Percentiles rank a stretch among this genome's conserved stretches.
Conservation (phyloP, 2,888 invertebrate species). For the Agonopterix alstromeriana region DNA sequence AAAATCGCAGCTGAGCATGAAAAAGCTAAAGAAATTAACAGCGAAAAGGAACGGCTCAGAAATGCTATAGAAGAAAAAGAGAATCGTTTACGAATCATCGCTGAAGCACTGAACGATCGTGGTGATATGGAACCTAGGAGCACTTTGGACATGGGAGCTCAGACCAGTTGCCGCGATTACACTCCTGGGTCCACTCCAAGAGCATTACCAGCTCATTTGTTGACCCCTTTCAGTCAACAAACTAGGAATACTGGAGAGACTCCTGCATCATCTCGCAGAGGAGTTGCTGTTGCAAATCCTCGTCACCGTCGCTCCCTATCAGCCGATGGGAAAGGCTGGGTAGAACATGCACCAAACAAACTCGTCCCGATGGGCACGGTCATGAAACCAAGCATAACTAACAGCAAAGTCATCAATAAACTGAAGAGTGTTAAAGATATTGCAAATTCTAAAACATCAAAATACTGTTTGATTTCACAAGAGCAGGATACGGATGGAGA, state of each 20-base stretch:
- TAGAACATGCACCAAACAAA: constrained; percentile 91
- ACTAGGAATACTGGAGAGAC: constrained; percentile 39
- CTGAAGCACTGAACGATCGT: constrained; percentile 47
- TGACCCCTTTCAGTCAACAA: constrained; percentile 56
- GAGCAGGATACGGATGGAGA: constrained; percentile 95
- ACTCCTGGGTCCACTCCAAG: constrained; percentile 65
- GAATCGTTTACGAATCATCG: constrained; percentile 61
- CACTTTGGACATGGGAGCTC: constrained; percentile 53
- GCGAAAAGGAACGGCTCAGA: constrained; percentile 48
- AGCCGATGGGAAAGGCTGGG: constrained; percentile 85
- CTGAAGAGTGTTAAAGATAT: constrained; percentile 88
- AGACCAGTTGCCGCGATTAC: constrained; percentile 49
- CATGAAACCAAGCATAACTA: constrained; percentile 88
- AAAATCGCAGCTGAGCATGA: constrained; percentile 85
- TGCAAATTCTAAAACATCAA: constrained; percentile 82
- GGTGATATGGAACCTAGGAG: constrained; percentile 37
- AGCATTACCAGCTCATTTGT: constrained; percentile 59
- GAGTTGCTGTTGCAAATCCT: constrained; percentile 82
- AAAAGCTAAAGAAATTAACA: constrained; percentile 81
- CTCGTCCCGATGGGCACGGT: constrained; percentile 92
- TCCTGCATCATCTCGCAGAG: constrained; percentile 67
- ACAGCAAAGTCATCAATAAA: constrained; percentile 89
- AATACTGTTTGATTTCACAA: constrained; percentile 95
- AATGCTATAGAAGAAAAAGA: constrained; percentile 63
- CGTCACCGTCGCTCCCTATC: constrained; percentile 89